Base-by-base conservation (phyloP, 2,888 invertebrate species). In the Drosophila kuntzei region DNA sequence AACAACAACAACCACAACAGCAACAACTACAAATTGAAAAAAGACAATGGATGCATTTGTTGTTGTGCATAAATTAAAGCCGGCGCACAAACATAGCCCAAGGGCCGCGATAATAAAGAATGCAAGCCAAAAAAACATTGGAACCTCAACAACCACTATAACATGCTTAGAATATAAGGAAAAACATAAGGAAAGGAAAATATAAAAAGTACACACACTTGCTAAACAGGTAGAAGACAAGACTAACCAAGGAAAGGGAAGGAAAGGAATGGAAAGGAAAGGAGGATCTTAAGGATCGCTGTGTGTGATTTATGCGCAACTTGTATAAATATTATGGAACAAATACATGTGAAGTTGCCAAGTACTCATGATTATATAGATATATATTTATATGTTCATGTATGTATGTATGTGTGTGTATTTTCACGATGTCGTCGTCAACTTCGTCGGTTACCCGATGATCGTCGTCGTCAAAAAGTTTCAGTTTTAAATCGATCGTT, bases 111-210 rank as follows among this genome's bases (percentile, higher is more conserved):
- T 87, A 85, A 85, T 76, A 22, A 87, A 87, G 85, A 84, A 87
- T 87, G 80, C 78, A 57, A 61, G 46, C 60, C 55, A 47, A 69
- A 53, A 25, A 41, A 34, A 53, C 16, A 14, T 37, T 22, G 50
- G 53, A 66, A 55, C 62, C 66, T 67, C 65, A 25, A 61, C 68
- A 37, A 53, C 67, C 66, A 66, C 78, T 49, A 79, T 16, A 87
- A 86, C 88, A 85, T 85, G 85, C 78, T 89, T 87, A 87, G 89
- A 89, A 89, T 89, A 78, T 71, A 79, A 61, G 67, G 61, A 65
- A 50, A 57, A 66, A 61, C 39, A 74, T 46, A 53, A 41, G 50
- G 57, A 55, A 49, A 46, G 67, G 65, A 66, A 69, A 14, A 67
- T 70, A 34, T 50, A 49, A 61, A 68, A 69, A 61, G 50, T 47